Conservation (phyloP, 2,888 invertebrate species). For the Linnaemya vulpina region DNA sequence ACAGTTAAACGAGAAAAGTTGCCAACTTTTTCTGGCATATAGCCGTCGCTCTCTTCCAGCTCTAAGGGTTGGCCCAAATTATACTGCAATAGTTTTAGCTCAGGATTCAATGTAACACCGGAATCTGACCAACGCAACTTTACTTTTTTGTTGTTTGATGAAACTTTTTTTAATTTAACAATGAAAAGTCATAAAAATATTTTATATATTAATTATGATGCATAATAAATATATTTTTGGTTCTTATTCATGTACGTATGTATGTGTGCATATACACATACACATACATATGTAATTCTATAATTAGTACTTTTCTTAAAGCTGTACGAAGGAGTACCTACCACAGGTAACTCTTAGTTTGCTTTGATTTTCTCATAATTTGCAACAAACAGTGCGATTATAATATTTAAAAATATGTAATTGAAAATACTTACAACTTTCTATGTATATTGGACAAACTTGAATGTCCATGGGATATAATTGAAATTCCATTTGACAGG, state of each 20-base stretch:
- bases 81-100: slow-evolving; percentile 91
- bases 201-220: no score
- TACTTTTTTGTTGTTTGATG: slow-evolving; percentile 90
- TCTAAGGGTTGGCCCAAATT: slow-evolving; percentile 89
- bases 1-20: slow-evolving; percentile 91
- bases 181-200: background rate
- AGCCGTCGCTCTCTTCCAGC: slow-evolving; percentile 88
- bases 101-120: slow-evolving; percentile 91
- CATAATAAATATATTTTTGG: no score
- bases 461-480: slow-evolving; percentile 94
- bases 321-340: no score
- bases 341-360: no score
- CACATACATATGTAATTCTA: no score
- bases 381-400: background rate
- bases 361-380: background rate
- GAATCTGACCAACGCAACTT: slow-evolving; percentile 89
- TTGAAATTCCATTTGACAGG: slow-evolving; percentile 94
- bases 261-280: no score
- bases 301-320: no score
- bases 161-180: slow-evolving; percentile 84
- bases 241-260: background rate
- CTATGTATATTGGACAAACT: slow-evolving; percentile 91
- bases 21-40: slow-evolving; percentile 91
- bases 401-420: background rate
- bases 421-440: slow-evolving; percentile 88